Evolutionary conservation across 2,113 vertebrate genomes (phyloP).

Genomic region (Psilopsiagon aymara): DNA sequence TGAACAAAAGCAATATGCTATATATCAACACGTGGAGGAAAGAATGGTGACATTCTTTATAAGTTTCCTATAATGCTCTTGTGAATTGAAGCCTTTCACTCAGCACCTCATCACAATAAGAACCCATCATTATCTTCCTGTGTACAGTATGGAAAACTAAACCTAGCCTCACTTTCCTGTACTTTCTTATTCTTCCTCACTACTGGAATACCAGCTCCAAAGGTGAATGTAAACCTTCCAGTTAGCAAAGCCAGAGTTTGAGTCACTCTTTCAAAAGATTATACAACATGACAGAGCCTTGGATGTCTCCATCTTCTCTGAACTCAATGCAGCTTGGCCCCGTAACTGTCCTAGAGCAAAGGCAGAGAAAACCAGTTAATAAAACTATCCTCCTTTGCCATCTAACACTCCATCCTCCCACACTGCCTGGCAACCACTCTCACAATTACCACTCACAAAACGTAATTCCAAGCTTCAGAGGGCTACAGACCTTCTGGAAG

Average conservation of each 20-base stretch:
- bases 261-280: neutral
- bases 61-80: neutral
- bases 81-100: slow-evolving; percentile 28
- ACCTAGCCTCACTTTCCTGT: neutral
- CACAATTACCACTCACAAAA: slow-evolving; percentile 26
- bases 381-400: neutral
- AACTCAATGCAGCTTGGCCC: neutral
- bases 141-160: neutral
- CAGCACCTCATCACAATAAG: neutral
- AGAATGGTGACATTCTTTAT: neutral
- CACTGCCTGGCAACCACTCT: neutral
- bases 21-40: slow-evolving; percentile 10
- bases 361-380: neutral
- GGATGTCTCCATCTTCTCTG: neutral
- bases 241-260: neutral
- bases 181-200: neutral
- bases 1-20: slow-evolving; percentile 46
- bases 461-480: slow-evolving; percentile 30
- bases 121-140: neutral
- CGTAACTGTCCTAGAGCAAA: neutral
- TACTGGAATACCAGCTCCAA: neutral
- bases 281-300: neutral
- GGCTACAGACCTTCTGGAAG: neutral
- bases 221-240: neutral
- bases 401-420: neutral